Evolutionary conservation across 2,888 invertebrate genomes (phyloP), one percentile per base, ranked within the genome.

Genomic region (Macrosiphum euphorbiae): DNA sequence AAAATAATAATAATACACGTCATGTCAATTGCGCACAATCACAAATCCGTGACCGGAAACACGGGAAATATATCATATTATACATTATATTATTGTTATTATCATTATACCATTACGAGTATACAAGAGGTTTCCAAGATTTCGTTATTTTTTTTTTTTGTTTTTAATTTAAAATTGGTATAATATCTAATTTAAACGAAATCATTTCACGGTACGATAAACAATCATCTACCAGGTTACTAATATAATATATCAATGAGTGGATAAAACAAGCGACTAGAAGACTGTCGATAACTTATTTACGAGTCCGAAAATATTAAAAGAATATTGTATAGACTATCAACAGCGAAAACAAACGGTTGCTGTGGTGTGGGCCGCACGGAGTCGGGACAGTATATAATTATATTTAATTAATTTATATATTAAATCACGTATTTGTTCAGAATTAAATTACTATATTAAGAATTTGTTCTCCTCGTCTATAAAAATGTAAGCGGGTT

Each of bases 21-120:
- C 67, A 41, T 61, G 87, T 87, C 92, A 87, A 92, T 92, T 91
- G 87, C 61, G 50, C 61, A 41, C 92, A 92, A 61, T 92, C 92
- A 92, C 87, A 92, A 87, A 87, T 92, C 92, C 92, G 92, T 92
- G 92, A 92, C 92, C 92, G 92, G 87, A 92, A 92, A 67, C 61
- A 87, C 41, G n/a, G 92, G 28, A 84, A 55, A 78, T 78, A 78
- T 55, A 84, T 67, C 47, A 92, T 67, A 87, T 13, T 55, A n/a
- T 47, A 52, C 47, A 89, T 78, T 78, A 78, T 78, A 50, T 88
- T 58, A 52, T 88, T 90, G n/a, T 61, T 67, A 67, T 67, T 90
- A 90, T n/a, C 13, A 44, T 44, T 85, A 26, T 88, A 41, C 58
- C 35, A n/a, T 58, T 88, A 55, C 88, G 41, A 78, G 5, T 3